Evolutionary conservation across 2,888 invertebrate genomes (phyloP).

Genomic region (Polymixis lichenea): DNA sequence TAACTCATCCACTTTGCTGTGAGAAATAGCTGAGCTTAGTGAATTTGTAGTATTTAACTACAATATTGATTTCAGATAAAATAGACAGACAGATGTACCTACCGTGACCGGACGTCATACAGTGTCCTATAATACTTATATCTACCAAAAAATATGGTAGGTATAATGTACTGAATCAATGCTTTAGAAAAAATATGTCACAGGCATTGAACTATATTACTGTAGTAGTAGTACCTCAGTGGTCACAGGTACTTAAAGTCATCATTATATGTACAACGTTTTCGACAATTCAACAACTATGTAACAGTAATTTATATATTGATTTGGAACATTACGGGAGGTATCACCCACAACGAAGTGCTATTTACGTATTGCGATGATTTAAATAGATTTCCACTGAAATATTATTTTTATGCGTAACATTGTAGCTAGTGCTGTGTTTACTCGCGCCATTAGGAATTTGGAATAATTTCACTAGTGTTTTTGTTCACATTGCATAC

Average conservation of each 20-base stretch:
- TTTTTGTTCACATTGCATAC: neutral
- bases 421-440: slow-evolving; percentile 69
- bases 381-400: slow-evolving; percentile 80
- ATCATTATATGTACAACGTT: neutral
- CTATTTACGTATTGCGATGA: slow-evolving; percentile 79
- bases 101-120: no score
- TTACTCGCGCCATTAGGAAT: slow-evolving; percentile 49
- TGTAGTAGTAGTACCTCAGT: no score
- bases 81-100: neutral
- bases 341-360: slow-evolving; percentile 74
- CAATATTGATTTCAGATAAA: slow-evolving; percentile 1
- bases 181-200: neutral
- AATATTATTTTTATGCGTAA: slow-evolving; percentile 79
- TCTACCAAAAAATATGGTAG: neutral
- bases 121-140: neutral
- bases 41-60: neutral
- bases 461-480: slow-evolving; percentile 39
- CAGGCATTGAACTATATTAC: no score
- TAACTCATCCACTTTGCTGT: neutral
- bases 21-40: neutral
- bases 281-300: neutral
- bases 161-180: neutral
- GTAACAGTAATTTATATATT: slow-evolving; percentile 42
- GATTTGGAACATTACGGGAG: slow-evolving; percentile 64
- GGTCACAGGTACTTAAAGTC: no score